These are phyloP conservation scores for Nothocercus julius DNA, from an alignment of 2,113 vertebrate species.

Conservation along the genomic window DNA sequence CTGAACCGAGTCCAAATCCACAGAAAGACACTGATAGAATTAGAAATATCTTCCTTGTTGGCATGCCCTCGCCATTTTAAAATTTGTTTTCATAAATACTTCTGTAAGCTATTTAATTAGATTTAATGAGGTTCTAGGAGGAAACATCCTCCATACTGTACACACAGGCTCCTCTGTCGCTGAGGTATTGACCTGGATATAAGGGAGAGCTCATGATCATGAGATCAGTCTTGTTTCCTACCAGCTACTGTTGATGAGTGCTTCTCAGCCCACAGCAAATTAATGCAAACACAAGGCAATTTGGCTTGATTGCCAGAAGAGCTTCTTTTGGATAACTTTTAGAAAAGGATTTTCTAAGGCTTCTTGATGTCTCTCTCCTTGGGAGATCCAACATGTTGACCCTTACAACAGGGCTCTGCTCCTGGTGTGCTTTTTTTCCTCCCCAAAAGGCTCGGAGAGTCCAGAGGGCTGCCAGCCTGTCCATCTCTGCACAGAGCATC, in stretches of 20 bases:
- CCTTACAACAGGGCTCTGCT: no score
- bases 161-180: slow-evolving; percentile 32
- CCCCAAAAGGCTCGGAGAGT: not conserved
- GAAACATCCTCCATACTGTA: slow-evolving; percentile 42
- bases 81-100: slow-evolving; percentile 71
- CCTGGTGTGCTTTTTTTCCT: no score
- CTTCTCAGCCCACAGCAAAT: not conserved
- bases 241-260: not conserved
- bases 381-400: not conserved
- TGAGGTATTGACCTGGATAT: not conserved
- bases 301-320: not conserved
- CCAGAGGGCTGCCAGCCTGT: not conserved
- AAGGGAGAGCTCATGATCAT: not conserved
- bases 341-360: not conserved
- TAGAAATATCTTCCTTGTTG: slow-evolving; percentile 71
- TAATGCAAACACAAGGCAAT: not conserved
- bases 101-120: slow-evolving; percentile 79
- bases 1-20: slow-evolving; percentile 80
- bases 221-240: not conserved
- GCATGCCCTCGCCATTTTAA: slow-evolving; percentile 54
- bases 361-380: not conserved
- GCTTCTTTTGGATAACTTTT: not conserved
- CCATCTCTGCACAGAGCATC: not conserved
- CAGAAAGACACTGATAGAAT: slow-evolving; percentile 75
- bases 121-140: slow-evolving; percentile 73